phyloP scores from a whole-genome alignment of 2,797 vertebrate genomes.

The Bovichtus variegatus region DNA sequence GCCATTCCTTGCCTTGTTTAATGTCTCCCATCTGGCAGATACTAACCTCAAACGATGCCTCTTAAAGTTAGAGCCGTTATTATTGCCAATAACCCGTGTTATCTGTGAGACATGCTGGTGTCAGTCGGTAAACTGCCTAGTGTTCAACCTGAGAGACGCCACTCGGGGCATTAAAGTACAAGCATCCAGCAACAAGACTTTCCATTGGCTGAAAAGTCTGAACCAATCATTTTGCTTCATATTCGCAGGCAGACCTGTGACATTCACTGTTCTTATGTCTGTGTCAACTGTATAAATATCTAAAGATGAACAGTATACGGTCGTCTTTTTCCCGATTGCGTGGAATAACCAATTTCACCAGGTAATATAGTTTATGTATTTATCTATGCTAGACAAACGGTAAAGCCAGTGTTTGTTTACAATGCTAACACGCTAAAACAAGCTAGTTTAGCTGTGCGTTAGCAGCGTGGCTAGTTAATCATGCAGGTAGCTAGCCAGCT shows the following conservation, averaged over 20 bases:
- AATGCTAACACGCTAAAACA: conserved; percentile 13
- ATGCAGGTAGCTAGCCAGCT: background rate
- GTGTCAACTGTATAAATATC: conserved; percentile 2
- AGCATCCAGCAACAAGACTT: background rate
- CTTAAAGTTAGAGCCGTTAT: background rate
- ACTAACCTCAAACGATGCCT: background rate
- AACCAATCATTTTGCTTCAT: conserved; percentile 58
- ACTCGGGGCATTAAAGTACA: fast-evolving
- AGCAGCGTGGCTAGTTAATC: conserved; percentile 39
- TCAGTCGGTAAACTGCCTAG: background rate
- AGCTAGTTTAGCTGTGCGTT: conserved; percentile 15
- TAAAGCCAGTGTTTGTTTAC: background rate
- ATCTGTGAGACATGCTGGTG: background rate
- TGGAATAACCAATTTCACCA: conserved; percentile 37
- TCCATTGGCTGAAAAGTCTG: conserved; percentile 45
- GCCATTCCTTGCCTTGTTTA: background rate
- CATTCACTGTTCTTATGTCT: conserved; percentile 56
- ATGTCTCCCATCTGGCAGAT: background rate
- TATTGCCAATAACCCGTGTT: background rate
- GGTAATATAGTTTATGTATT: conserved; percentile 63
- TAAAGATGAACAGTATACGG: conserved; percentile 73
- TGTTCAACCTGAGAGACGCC: background rate
- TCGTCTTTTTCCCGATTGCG: conserved; percentile 64
- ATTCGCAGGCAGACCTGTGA: conserved; percentile 44
- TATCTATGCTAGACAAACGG: background rate